phyloP scores from a whole-genome alignment of 2,888 invertebrate species.

The Caenorhabditis macrosperma region DNA sequence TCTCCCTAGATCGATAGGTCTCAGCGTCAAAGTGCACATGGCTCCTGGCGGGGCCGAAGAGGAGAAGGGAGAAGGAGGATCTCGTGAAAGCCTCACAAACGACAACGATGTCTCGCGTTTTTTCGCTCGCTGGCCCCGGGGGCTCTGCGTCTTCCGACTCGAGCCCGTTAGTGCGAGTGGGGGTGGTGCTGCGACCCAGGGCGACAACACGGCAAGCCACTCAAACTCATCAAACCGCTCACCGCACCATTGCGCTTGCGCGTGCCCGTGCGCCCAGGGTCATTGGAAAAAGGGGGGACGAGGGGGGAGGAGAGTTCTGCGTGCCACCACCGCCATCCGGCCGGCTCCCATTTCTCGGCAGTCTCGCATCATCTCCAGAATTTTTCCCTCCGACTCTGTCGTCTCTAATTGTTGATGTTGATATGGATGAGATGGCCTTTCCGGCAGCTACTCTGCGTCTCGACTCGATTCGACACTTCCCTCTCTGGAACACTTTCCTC shows the following conservation, averaged over 20 bases:
- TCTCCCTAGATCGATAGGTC: conserved; percentile 16
- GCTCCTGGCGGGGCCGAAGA: not conserved
- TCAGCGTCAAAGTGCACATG: conserved; percentile 15
- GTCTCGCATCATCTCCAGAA: conserved; percentile 30
- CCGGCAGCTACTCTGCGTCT: not conserved
- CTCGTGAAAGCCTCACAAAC: no score
- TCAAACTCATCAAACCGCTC: conserved; percentile 57
- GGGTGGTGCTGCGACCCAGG: conserved; percentile 18
- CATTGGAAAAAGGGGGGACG: conserved; percentile 14
- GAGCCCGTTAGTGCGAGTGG: conserved; percentile 4
- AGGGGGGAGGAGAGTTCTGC: conserved; percentile 16
- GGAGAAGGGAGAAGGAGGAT: conserved; percentile 6
- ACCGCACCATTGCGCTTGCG: conserved; percentile 51
- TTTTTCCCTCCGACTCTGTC: not conserved
- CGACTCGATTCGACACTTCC: not conserved
- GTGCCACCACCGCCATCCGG: not conserved
- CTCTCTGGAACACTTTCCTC: not conserved
- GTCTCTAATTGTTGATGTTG: conserved; percentile 37
- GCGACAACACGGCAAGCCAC: conserved; percentile 47
- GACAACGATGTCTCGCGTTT: not conserved
- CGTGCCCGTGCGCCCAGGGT: conserved; percentile 48
- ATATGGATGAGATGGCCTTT: conserved; percentile 42
- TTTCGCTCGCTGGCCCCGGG: not conserved
- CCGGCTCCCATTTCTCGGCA: not conserved
- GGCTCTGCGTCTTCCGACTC: not conserved